Percentiles rank a stretch among this genome's conserved stretches.
phyloP scores from a whole-genome alignment of 2,888 invertebrate species.

The Spodoptera littoralis region DNA sequence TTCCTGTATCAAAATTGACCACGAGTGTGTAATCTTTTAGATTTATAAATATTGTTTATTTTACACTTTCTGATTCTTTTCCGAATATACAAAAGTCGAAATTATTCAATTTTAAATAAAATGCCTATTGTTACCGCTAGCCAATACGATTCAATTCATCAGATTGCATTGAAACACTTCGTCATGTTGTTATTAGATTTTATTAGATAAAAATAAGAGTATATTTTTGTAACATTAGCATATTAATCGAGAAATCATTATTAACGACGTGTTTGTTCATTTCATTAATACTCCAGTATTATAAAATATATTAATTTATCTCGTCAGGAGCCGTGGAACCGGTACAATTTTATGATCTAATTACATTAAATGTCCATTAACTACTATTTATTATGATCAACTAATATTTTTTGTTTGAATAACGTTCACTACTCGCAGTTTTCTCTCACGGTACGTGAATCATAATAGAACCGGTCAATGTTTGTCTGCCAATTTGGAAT shows the following conservation, averaged over 20 bases:
- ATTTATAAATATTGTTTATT: constrained; percentile 5
- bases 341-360: constrained; percentile 41
- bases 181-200: constrained; percentile 15
- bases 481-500: constrained; percentile 2
- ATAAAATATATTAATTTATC: constrained; percentile 35
- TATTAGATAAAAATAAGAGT: not conserved
- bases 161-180: constrained; percentile 58
- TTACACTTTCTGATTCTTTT: not conserved
- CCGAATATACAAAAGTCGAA: too few species aligned
- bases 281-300: constrained; percentile 1
- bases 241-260: constrained; percentile 5
- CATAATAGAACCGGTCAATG: constrained; percentile 15
- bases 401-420: constrained; percentile 31
- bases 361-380: constrained; percentile 37
- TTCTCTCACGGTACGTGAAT: constrained; percentile 28
- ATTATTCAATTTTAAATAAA: too few species aligned
- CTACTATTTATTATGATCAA: constrained; percentile 15
- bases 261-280: constrained; percentile 6
- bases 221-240: not conserved
- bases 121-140: constrained; percentile 48
- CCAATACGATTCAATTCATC: constrained; percentile 69
- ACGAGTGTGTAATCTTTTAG: constrained; percentile 10
- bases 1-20: constrained; percentile 31
- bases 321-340: constrained; percentile 33
- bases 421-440: constrained; percentile 31